Evolutionary conservation across 2,113 vertebrate genomes (phyloP).

Genomic region (Mormyrus iriodes): DNA sequence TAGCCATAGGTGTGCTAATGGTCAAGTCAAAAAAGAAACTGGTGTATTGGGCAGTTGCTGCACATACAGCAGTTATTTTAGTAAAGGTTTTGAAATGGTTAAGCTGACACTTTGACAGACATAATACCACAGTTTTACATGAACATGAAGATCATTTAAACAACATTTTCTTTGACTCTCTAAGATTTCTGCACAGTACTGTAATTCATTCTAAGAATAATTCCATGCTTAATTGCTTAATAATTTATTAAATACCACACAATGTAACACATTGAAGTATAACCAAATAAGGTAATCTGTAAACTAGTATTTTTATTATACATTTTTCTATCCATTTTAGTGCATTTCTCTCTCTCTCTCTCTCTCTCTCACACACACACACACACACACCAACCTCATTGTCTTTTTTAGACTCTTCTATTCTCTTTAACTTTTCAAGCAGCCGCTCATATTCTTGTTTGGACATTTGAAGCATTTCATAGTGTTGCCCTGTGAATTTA

Average conservation of each 20-base stretch:
- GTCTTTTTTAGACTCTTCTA: slow-evolving; percentile 60
- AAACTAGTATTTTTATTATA: no score
- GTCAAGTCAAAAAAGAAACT: neutral
- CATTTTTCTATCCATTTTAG: no score
- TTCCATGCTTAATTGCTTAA: neutral
- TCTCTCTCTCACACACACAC: neutral
- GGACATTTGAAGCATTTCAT: slow-evolving; percentile 61
- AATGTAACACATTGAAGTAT: no score
- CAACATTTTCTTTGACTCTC: neutral
- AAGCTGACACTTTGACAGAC: neutral
- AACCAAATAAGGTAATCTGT: no score
- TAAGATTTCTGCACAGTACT: neutral
- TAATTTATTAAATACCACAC: neutral
- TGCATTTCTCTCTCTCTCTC: no score
- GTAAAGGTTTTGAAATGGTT: neutral
- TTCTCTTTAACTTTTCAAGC: slow-evolving; percentile 61
- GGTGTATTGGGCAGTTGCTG: neutral
- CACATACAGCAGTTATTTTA: neutral
- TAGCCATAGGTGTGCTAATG: neutral
- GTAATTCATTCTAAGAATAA: neutral
- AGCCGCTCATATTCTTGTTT: slow-evolving; percentile 59
- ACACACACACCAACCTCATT: slow-evolving; percentile 54
- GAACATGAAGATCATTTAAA: neutral
- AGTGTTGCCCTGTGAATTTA: slow-evolving; percentile 59
- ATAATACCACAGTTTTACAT: neutral